A percentile compares a stretch with the other conserved stretches of the same genome.
phyloP scores from a whole-genome alignment of 1,140 invertebrate genomes.

The Semibalanus balanoides region DNA sequence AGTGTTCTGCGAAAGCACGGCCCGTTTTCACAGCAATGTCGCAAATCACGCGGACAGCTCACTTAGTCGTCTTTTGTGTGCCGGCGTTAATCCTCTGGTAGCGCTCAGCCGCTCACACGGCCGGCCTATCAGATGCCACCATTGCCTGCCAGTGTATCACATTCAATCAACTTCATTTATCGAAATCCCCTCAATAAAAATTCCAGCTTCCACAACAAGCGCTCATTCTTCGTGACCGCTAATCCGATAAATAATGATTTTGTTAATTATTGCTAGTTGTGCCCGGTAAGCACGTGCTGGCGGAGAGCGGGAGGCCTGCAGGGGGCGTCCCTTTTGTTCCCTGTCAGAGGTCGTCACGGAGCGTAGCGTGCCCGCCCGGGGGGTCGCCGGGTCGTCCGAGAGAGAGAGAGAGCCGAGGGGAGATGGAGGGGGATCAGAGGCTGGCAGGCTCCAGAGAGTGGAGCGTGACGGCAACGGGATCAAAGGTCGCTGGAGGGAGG shows the following conservation, averaged over 20 bases:
- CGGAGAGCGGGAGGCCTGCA: too few relatives aligned
- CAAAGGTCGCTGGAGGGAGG: too few relatives aligned
- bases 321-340: too few relatives aligned
- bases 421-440: neutral
- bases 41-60: neutral
- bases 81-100: neutral
- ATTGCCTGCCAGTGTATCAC: neutral
- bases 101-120: too few relatives aligned
- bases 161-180: constrained; percentile 1
- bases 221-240: neutral
- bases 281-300: neutral
- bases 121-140: neutral
- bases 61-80: neutral
- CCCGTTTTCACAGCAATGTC: neutral
- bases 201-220: neutral
- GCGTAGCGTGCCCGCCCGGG: too few relatives aligned
- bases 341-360: too few relatives aligned
- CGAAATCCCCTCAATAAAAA: neutral
- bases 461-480: too few relatives aligned
- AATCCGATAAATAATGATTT: constrained; percentile 3
- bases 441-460: too few relatives aligned
- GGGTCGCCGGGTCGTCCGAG: too few relatives aligned
- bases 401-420: neutral
- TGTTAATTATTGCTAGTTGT: neutral
- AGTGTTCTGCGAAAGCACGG: neutral